These are phyloP conservation scores for Tholera decimalis DNA, from an alignment of 2,888 invertebrate genomes.

Conservation along the genomic window DNA sequence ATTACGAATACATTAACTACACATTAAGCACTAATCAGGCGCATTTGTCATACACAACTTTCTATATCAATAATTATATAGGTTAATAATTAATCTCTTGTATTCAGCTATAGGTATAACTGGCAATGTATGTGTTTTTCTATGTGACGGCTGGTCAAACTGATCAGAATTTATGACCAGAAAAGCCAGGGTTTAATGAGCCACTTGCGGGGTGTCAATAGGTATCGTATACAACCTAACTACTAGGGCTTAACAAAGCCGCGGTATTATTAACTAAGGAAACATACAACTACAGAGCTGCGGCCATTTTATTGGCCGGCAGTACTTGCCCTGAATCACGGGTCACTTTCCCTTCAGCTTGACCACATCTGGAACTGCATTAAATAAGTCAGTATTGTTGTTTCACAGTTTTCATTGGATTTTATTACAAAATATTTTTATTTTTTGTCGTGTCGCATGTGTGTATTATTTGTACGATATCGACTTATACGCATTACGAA, in stretches of 20 bases:
- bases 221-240: not conserved
- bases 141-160: conserved; percentile 15
- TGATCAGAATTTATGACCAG: conserved; percentile 7
- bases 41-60: too few relatives aligned
- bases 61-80: too few relatives aligned
- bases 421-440: too few relatives aligned
- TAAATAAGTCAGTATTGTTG: too few relatives aligned
- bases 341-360: conserved; percentile 6
- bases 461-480: too few relatives aligned
- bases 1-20: conserved; percentile 19
- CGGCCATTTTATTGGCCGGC: not conserved
- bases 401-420: too few relatives aligned
- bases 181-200: not conserved
- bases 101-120: not conserved
- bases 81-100: too few relatives aligned
- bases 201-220: not conserved
- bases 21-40: too few relatives aligned
- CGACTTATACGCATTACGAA: too few relatives aligned
- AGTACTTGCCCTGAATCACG: not conserved
- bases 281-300: not conserved
- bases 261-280: not conserved
- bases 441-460: too few relatives aligned
- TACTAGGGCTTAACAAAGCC: not conserved
- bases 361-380: conserved; percentile 3
- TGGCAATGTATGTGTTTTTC: not conserved